Percentiles rank a stretch among this genome's conserved stretches.
Conservation (phyloP, 2,888 invertebrate species). For the Zygothrica quintamaculata region DNA sequence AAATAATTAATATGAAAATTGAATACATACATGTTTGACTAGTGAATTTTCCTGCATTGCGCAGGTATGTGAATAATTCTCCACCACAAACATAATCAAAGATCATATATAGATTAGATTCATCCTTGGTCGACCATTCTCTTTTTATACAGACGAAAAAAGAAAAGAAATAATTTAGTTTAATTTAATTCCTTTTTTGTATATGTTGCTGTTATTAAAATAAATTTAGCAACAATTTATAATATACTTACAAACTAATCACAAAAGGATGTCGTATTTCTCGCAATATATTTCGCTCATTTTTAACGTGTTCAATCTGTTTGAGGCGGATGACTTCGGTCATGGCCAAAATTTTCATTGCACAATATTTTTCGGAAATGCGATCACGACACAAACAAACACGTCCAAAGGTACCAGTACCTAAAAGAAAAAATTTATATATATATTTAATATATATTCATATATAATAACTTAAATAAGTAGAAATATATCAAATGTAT, state of each 20-base stretch:
- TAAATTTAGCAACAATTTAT: too few species aligned
- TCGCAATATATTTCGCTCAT: conserved; percentile 96
- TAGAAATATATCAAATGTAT: too few species aligned
- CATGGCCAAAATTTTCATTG: conserved; percentile 97
- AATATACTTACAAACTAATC: conserved; percentile 92
- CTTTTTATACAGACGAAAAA: too few species aligned
- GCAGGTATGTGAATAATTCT: conserved; percentile 97
- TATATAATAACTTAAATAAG: conserved; percentile 1
- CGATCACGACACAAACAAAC: conserved; percentile 96
- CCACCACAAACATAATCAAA: conserved; percentile 99
- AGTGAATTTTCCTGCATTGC: conserved; percentile 95
- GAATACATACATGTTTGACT: conserved; percentile 89
- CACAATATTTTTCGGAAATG: conserved; percentile 91
- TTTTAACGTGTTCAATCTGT: conserved; percentile 98
- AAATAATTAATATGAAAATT: too few species aligned
- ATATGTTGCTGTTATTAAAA: too few species aligned
- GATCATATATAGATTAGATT: conserved; percentile 96
- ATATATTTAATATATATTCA: conserved; percentile 2
- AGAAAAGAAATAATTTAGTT: too few species aligned
- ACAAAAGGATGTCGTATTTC: conserved; percentile 98
- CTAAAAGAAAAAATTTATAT: conserved; percentile 85
- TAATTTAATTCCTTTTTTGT: too few species aligned
- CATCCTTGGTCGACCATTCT: conserved; percentile 96
- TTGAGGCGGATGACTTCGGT: conserved; percentile 96
- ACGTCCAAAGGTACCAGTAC: conserved; percentile 98